Conservation (phyloP, 92 coral and sea anemone genomes). For the Ricordea florida region DNA sequence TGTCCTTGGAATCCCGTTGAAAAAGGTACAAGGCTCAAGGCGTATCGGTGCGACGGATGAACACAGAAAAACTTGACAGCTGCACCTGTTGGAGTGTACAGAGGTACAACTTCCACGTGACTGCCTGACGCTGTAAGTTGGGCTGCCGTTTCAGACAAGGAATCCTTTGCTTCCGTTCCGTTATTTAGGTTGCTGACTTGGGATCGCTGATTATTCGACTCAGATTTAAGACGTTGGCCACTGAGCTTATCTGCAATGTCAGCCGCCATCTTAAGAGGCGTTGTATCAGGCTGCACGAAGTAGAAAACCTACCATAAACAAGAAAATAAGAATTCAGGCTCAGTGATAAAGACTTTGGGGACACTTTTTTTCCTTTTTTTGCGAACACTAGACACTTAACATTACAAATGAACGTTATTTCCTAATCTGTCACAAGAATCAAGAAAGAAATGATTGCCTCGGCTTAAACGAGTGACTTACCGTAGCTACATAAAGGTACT, state of each 20-base stretch:
- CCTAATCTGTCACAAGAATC: too few species aligned
- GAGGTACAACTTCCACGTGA: constrained; percentile 55
- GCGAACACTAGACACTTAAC: too few species aligned
- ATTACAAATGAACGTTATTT: too few species aligned
- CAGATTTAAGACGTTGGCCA: neutral
- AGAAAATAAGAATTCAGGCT: neutral
- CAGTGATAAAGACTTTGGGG: neutral
- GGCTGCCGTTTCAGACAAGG: neutral
- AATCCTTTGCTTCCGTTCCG: neutral
- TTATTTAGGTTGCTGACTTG: neutral
- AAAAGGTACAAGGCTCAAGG: constrained; percentile 60
- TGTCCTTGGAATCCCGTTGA: constrained; percentile 68
- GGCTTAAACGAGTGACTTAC: too few species aligned
- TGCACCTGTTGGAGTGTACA: constrained; percentile 59
- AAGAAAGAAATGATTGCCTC: too few species aligned
- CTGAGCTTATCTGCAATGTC: constrained; percentile 35
- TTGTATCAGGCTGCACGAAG: constrained; percentile 75
- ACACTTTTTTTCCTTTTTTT: neutral
- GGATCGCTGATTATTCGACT: neutral
- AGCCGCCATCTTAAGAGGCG: constrained; percentile 40
- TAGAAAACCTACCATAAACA: constrained; percentile 75
- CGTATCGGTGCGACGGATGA: constrained; percentile 75
- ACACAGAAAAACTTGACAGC: constrained; percentile 71
- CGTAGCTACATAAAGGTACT: too few species aligned
- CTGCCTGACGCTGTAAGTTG: neutral